Base-by-base conservation (phyloP, 2,888 invertebrate species). In the Machimus atricapillus region DNA sequence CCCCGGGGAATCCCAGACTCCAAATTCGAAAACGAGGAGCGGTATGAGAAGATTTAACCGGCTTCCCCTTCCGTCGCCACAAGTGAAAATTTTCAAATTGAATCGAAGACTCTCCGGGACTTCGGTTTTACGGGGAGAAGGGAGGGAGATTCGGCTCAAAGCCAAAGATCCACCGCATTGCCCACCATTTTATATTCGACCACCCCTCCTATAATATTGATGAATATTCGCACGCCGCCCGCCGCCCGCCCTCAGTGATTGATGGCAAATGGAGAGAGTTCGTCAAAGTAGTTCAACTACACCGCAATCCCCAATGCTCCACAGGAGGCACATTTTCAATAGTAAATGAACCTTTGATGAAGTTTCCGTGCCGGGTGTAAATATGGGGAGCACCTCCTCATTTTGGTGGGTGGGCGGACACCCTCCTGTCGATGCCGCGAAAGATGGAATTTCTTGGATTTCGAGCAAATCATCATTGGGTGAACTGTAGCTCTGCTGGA, bases 81-180 rank as follows among this genome's bases (percentile, higher is more conserved):
- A 79, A 79, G 52, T 79, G 79, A 79, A 79, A 19, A 79, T 79
- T 79, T 79, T 79, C 79, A 79, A 79, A 79, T 46, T 79, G 79
- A 79, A 52, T 79, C 31, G 27, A 27, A 27, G 27, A 66, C 8
- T 66, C 27, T 19, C 12, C 12, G 8, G 56, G 19, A 19, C 19
- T 56, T 46, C 19, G 52, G n/a, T 52, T 52, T n/a, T 52, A 4
- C 16, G 46, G 46, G n/a, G 14, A n/a, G 4, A 1, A n/a, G 4
- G 40, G 40, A 12, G 40, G 12, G 9, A n/a, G 5, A 52, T 52
- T 6, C 52, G 52, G n/a, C 52, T 52, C 52, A 52, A 19, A 52
- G 52, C 52, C n/a, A 52, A n/a, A 78, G 43, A 43, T 19, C 46
- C n/a, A 40, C 12, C 78, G 12, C 43, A 43, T 78, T n/a, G 19